Evolutionary conservation across 2,888 invertebrate genomes (phyloP).

Genomic region (Hypercompe scribonia): DNA sequence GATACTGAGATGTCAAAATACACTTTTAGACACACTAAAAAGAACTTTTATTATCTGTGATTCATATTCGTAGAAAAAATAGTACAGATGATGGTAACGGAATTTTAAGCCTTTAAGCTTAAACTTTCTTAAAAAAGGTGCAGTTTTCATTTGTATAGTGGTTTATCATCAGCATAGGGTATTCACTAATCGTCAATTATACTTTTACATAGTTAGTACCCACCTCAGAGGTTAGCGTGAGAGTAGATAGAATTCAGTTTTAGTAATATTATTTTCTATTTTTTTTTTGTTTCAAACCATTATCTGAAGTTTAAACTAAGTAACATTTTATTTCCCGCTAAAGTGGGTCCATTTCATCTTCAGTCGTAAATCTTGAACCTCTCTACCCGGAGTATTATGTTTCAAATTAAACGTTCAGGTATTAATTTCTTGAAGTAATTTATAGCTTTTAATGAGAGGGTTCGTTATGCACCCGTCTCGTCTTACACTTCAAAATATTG

Average conservation of each 20-base stretch:
- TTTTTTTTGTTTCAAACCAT: background rate
- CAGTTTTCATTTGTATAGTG: background rate
- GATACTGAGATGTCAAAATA: conserved; percentile 15
- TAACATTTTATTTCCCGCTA: background rate
- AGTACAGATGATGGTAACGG: background rate
- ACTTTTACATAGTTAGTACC: background rate
- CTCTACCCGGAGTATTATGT: conserved; percentile 37
- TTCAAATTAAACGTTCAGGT: conserved; percentile 56
- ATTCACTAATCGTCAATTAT: background rate
- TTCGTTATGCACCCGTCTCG: conserved; percentile 48
- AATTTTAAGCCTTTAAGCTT: background rate
- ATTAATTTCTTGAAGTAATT: conserved; percentile 52
- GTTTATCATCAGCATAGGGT: background rate
- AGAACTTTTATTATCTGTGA: background rate
- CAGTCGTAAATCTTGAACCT: conserved; percentile 28
- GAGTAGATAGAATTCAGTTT: too few relatives aligned
- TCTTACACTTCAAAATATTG: conserved; percentile 26
- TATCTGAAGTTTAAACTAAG: background rate
- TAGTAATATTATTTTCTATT: background rate
- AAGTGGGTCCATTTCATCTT: conserved; percentile 6
- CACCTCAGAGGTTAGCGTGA: too few relatives aligned
- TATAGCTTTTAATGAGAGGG: conserved; percentile 53
- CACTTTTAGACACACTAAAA: conserved; percentile 6
- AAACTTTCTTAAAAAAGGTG: background rate
- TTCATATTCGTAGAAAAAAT: background rate